A percentile compares a stretch with the other conserved stretches of the same genome.
phyloP scores from a whole-genome alignment of 2,888 invertebrate genomes.

The Salpingus planirostris region DNA sequence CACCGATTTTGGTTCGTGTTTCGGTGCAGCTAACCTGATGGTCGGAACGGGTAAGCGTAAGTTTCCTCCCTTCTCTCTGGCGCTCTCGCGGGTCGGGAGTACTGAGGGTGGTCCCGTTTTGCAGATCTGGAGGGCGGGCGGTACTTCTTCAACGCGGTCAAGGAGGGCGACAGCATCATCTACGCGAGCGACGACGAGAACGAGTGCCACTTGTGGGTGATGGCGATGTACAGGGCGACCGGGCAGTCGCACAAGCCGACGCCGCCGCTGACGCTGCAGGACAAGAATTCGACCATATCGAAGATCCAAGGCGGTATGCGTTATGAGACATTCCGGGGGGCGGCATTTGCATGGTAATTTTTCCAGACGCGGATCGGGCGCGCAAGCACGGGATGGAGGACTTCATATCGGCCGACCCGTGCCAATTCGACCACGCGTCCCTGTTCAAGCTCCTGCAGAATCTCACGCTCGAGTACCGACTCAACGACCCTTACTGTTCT shows the following conservation, averaged over 20 bases:
- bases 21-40: conserved; percentile 80
- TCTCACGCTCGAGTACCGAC: conserved; percentile 86
- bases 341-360: conserved; percentile 14
- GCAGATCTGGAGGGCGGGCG: conserved; percentile 85
- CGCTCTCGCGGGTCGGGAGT: conserved; percentile 11
- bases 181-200: conserved; percentile 96
- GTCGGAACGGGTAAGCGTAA: conserved; percentile 76
- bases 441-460: conserved; percentile 89
- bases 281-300: conserved; percentile 78
- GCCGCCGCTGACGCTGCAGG: conserved; percentile 70
- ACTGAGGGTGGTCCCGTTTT: conserved; percentile 24
- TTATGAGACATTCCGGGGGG: conserved; percentile 2
- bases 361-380: conserved; percentile 83
- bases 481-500: conserved; percentile 97
- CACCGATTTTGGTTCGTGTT: conserved; percentile 13
- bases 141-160: conserved; percentile 96
- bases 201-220: conserved; percentile 97
- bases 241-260: conserved; percentile 99
- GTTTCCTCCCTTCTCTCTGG: conserved; percentile 26
- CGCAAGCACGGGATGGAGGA: conserved; percentile 99
- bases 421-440: conserved; percentile 90
- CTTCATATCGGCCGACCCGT: conserved; percentile 98
- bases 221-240: conserved; percentile 98
- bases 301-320: conserved; percentile 78
- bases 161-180: conserved; percentile 95